phyloP scores from a whole-genome alignment of 2,888 invertebrate genomes.

The Icerya purchasi region DNA sequence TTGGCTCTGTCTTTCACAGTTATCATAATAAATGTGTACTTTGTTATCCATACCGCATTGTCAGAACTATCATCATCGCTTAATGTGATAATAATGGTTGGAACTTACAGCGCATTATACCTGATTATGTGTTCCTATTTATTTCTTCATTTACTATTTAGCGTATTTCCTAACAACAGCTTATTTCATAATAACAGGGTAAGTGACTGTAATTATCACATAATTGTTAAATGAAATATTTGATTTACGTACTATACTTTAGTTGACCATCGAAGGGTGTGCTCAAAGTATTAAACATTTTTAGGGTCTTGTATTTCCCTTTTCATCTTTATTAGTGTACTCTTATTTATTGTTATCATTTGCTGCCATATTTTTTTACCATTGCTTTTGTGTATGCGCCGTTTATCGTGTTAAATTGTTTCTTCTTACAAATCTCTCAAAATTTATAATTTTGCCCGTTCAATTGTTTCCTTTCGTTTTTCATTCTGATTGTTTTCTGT shows the following conservation, averaged over 20 bases:
- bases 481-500: no score
- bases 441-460: no score
- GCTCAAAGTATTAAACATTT: no score
- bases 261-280: no score
- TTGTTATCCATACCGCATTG: conserved; percentile 41
- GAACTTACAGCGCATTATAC: conserved; percentile 41
- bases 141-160: conserved; percentile 44
- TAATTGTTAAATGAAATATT: not conserved
- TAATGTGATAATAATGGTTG: conserved; percentile 27
- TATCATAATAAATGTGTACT: conserved; percentile 57
- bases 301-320: no score
- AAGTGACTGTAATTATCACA: conserved; percentile 20
- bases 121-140: conserved; percentile 50
- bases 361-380: no score
- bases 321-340: no score
- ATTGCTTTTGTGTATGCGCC: no score
- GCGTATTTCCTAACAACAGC: conserved; percentile 39
- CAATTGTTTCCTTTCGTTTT: no score
- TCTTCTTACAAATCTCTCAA: no score
- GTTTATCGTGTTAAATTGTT: no score
- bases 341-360: no score
- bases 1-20: conserved; percentile 43
- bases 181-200: conserved; percentile 30
- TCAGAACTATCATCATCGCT: conserved; percentile 23
- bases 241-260: not conserved